Conservation (phyloP, 2,888 invertebrate species). For the Lomographa bimaculata region DNA sequence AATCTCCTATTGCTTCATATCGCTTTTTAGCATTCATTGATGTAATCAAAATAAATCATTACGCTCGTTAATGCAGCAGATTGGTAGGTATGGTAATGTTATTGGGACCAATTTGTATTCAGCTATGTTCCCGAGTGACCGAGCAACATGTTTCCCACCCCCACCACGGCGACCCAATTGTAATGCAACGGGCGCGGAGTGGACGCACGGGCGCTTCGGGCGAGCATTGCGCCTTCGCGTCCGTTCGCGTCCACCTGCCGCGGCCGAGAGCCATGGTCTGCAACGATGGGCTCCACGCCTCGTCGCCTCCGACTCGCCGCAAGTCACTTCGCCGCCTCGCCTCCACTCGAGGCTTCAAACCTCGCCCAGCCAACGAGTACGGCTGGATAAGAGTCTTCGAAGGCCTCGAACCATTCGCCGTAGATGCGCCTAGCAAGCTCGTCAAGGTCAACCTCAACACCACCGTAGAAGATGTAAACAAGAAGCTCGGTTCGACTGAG, state of each 20-base stretch:
- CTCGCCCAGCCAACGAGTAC: constrained; percentile 56
- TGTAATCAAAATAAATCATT: constrained; percentile 14
- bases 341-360: constrained; percentile 77
- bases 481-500: constrained; percentile 73
- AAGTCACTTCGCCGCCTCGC: constrained; percentile 78
- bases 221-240: constrained; percentile 59
- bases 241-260: constrained; percentile 66
- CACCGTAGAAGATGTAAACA: constrained; percentile 80
- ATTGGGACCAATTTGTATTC: constrained; percentile 61
- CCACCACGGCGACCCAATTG: constrained; percentile 79
- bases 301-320: constrained; percentile 73
- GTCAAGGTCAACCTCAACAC: constrained; percentile 83
- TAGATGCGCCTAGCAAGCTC: constrained; percentile 79
- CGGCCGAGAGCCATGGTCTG: constrained; percentile 74
- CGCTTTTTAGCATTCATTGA: constrained; percentile 13
- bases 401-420: constrained; percentile 76
- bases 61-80: constrained; percentile 5
- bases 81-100: constrained; percentile 38
- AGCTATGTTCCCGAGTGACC: constrained; percentile 72
- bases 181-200: constrained; percentile 64
- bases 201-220: constrained; percentile 38
- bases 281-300: constrained; percentile 73
- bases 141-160: constrained; percentile 80
- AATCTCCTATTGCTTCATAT: too few relatives aligned
- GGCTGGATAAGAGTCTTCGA: constrained; percentile 86